Conservation (phyloP, 2,797 vertebrate genomes). For the Acanthopagrus latus region DNA sequence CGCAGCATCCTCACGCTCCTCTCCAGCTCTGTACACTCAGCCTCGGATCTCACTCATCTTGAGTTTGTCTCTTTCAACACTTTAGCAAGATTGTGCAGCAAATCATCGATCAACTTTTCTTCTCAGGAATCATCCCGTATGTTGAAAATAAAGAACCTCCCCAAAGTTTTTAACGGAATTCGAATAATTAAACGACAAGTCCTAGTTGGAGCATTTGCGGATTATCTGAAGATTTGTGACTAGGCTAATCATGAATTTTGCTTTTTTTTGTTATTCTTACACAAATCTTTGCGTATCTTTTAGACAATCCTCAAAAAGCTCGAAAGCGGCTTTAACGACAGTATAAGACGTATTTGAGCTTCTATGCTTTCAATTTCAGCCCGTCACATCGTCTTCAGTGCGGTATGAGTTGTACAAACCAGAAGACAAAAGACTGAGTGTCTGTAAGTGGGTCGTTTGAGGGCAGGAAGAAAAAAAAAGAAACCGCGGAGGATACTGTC, state of each 20-base stretch:
- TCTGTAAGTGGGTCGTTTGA: conserved; percentile 51
- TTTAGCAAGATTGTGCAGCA: not conserved
- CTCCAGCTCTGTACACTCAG: not conserved
- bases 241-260: not conserved
- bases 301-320: not conserved
- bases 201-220: too few relatives aligned
- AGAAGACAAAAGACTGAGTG: conserved; percentile 47
- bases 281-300: not conserved
- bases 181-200: not conserved
- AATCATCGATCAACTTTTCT: conserved; percentile 30
- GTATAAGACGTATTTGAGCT: not conserved
- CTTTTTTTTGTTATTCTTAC: not conserved
- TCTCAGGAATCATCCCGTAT: not conserved
- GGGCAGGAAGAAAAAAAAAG: conserved; percentile 32
- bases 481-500: conserved; percentile 49
- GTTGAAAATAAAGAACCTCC: too few relatives aligned
- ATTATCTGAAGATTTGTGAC: not conserved
- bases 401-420: conserved; percentile 32
- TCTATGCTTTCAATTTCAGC: not conserved
- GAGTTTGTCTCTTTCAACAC: conserved; percentile 1
- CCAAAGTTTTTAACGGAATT: not conserved
- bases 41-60: not conserved
- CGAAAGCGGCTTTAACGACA: not conserved
- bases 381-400: not conserved
- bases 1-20: conserved; percentile 3